Conservation (phyloP, 2,888 invertebrate genomes). For the Microchrysa polita region DNA sequence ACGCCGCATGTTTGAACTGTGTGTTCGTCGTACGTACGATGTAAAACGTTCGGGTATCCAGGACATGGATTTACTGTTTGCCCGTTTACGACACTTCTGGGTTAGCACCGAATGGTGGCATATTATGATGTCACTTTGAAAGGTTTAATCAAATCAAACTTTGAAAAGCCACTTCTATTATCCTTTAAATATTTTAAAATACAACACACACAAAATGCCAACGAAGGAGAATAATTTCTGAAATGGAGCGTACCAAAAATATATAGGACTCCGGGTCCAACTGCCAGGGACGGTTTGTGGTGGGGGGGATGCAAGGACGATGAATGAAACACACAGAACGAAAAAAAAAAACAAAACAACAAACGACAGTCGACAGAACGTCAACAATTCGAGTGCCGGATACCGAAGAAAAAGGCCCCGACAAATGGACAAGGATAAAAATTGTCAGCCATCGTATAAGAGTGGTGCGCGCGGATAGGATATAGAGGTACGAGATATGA, state of each 20-base stretch:
- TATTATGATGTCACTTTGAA: conserved; percentile 42
- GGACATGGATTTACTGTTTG: background rate
- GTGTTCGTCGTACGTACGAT: too few species aligned
- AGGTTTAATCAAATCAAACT: conserved; percentile 46
- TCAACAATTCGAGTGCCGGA: background rate
- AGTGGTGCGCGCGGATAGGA: background rate
- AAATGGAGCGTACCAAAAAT: conserved; percentile 16
- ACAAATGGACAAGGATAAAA: background rate
- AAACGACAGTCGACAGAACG: too few species aligned
- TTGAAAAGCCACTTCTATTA: conserved; percentile 41
- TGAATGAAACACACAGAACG: background rate
- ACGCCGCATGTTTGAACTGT: background rate
- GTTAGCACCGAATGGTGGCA: conserved; percentile 21
- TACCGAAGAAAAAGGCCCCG: background rate
- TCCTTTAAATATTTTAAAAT: conserved; percentile 45
- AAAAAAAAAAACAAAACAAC: background rate
- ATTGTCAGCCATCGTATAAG: too few species aligned
- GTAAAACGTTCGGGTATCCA: too few species aligned
- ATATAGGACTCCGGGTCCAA: too few species aligned
- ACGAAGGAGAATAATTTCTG: conserved; percentile 14
- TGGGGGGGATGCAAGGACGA: background rate
- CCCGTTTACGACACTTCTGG: conserved; percentile 40
- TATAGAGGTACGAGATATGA: background rate
- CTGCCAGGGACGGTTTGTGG: too few species aligned
- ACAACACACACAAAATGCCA: conserved; percentile 14